Evolutionary conservation across 2,888 invertebrate genomes (phyloP).

Genomic region (Oegoconia quadripuncta): DNA sequence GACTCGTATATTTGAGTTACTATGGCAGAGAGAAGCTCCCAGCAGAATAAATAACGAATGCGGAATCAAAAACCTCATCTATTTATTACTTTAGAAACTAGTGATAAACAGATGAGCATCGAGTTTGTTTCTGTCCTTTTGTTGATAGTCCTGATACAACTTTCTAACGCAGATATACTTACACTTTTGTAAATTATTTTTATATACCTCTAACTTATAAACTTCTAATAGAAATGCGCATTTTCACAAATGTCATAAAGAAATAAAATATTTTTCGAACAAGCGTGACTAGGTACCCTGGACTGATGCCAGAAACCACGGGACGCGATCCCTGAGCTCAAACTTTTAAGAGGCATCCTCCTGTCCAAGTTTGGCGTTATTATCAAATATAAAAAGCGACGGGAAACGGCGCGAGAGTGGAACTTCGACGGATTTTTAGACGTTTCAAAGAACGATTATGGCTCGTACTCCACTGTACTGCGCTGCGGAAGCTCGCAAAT

Average conservation of each 20-base stretch:
- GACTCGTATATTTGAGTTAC: constrained; percentile 37
- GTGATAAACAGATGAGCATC: no score
- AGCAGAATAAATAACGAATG: constrained; percentile 15
- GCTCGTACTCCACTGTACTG: constrained; percentile 26
- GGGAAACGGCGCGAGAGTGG: constrained; percentile 31
- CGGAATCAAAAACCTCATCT: constrained; percentile 1
- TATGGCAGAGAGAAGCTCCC: constrained; percentile 25
- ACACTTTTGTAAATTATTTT: no score
- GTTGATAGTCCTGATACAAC: no score
- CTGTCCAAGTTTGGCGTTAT: constrained; percentile 48
- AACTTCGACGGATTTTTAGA: constrained; percentile 42
- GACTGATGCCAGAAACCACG: constrained; percentile 46
- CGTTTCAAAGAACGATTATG: constrained; percentile 45
- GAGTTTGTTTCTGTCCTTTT: no score
- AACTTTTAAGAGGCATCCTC: constrained; percentile 53
- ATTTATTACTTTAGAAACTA: no score
- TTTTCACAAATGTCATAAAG: constrained; percentile 36
- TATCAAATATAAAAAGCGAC: constrained; percentile 47
- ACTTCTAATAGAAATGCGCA: background rate
- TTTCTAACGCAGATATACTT: no score
- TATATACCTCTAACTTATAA: no score
- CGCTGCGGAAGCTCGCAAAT: constrained; percentile 39
- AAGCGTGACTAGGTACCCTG: constrained; percentile 44
- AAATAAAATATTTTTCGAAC: constrained; percentile 61
- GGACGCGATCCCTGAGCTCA: constrained; percentile 42